Percentiles rank a stretch among this genome's conserved stretches.
phyloP scores from a whole-genome alignment of 2,113 vertebrate species.

The Ahaetulla prasina region DNA sequence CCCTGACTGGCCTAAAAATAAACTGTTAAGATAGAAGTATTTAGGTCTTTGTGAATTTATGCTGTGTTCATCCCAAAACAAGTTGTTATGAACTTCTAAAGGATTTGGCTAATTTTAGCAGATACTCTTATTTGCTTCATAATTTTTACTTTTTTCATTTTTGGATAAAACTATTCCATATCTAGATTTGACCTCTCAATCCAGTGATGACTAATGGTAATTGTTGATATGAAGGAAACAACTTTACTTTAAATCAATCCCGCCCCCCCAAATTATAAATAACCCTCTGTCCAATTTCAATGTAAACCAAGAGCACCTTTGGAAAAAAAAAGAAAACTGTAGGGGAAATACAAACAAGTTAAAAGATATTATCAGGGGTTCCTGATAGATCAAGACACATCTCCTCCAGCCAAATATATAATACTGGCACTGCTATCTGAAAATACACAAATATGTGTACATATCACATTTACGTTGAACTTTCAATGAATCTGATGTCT shows the following conservation, averaged over 20 bases:
- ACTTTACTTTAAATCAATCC: background rate
- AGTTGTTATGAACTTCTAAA: background rate
- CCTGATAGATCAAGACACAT: background rate
- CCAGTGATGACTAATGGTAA: slow-evolving; percentile 36
- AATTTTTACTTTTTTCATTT: background rate
- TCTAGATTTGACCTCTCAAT: slow-evolving; percentile 48
- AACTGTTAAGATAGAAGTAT: background rate
- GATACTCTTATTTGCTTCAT: slow-evolving; percentile 30
- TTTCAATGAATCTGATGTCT: background rate
- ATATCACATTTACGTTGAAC: background rate
- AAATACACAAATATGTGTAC: background rate
- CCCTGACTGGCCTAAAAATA: background rate
- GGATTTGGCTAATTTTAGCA: background rate
- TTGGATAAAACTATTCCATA: slow-evolving; percentile 31
- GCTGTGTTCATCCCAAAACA: background rate
- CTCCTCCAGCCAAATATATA: background rate
- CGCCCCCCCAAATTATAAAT: background rate
- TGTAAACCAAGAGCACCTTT: background rate
- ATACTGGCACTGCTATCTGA: background rate
- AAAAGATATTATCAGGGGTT: background rate
- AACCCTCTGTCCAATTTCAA: background rate
- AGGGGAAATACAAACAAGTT: background rate
- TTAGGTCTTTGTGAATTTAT: background rate
- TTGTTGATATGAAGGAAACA: slow-evolving; percentile 35
- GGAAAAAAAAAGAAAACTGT: background rate